Evolutionary conservation across 2,113 vertebrate species (phyloP).

Genomic region (Turdus rufiventris): DNA sequence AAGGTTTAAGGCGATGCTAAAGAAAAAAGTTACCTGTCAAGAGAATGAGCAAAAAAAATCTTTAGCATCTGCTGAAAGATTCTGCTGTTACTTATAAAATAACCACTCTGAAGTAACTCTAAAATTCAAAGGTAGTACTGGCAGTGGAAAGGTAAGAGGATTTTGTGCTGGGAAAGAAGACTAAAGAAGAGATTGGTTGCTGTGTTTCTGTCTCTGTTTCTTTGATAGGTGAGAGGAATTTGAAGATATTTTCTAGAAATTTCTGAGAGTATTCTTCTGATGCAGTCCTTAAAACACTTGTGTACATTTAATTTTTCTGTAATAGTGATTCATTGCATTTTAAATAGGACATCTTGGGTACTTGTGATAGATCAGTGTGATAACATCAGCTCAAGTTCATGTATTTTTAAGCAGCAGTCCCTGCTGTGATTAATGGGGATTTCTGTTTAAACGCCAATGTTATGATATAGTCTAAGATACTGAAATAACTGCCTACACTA

Average conservation of each 20-base stretch:
- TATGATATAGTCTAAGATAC: not conserved
- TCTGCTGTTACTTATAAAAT: not conserved
- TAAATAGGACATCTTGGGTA: not conserved
- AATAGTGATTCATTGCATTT: not conserved
- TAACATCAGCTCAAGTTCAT: not conserved
- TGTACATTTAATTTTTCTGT: not conserved
- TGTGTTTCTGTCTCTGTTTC: not conserved
- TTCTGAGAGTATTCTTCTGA: not conserved
- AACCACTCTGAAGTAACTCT: not conserved
- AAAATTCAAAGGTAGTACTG: not conserved
- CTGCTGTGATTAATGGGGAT: not conserved
- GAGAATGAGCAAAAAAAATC: not conserved
- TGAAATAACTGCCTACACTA: not conserved
- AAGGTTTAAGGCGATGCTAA: not conserved
- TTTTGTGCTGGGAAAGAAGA: not conserved
- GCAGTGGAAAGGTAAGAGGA: not conserved
- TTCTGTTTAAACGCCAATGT: not conserved
- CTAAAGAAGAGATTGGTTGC: not conserved
- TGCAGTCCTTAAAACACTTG: not conserved
- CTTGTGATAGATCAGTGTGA: not conserved
- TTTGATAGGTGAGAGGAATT: not conserved
- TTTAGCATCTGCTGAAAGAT: not conserved
- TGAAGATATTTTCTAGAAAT: not conserved
- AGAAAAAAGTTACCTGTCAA: not conserved
- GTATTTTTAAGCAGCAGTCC: conserved; percentile 2